Conservation (phyloP, 2,797 vertebrate species). For the Heteromormyrus szaboi region DNA sequence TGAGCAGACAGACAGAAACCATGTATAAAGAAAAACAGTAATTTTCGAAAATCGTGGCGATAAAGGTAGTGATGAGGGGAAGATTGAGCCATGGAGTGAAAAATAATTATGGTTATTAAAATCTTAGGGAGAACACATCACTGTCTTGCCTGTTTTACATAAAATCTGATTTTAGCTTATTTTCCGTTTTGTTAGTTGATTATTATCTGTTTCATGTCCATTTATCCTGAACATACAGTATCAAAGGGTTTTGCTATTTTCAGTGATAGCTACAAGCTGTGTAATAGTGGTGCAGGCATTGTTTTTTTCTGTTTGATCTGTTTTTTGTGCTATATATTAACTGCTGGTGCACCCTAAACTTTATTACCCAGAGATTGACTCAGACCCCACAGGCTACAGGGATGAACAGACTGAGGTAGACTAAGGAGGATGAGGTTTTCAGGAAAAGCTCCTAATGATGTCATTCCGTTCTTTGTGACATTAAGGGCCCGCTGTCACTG, state of each 20-base stretch:
- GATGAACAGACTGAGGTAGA: conserved; percentile 42
- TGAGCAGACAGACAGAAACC: not conserved
- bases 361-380: not conserved
- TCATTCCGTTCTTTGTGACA: conserved; percentile 52
- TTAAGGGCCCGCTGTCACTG: conserved; percentile 42
- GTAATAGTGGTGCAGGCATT: not conserved
- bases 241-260: not conserved
- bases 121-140: conserved; percentile 12
- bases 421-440: conserved; percentile 34
- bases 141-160: not conserved
- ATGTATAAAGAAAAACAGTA: not conserved
- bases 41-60: conserved; percentile 33
- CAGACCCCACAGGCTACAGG: conserved; percentile 21
- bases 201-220: not conserved
- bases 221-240: not conserved
- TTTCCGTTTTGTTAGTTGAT: not conserved
- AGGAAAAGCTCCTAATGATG: conserved; percentile 60
- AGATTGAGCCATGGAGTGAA: conserved; percentile 34
- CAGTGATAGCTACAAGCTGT: not conserved
- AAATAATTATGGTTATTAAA: conserved; percentile 50
- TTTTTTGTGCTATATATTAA: conserved; percentile 27
- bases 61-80: conserved; percentile 36
- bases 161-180: not conserved
- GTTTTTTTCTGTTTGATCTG: not conserved
- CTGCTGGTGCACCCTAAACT: not conserved